phyloP scores from a whole-genome alignment of 2,797 vertebrate species.

The Danio aesculapii region DNA sequence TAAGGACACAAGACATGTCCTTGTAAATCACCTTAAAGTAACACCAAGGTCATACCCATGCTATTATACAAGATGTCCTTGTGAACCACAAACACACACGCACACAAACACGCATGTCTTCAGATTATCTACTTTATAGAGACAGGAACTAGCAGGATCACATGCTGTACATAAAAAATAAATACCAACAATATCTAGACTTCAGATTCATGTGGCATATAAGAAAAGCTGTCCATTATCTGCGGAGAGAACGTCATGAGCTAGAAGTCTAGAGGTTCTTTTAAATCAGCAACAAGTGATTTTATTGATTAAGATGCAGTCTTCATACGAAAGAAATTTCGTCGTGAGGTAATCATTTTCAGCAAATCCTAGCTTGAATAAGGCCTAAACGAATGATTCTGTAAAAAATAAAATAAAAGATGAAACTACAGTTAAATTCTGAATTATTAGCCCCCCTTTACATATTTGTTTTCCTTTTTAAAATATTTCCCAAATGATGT shows the following conservation, averaged over 20 bases:
- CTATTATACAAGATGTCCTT: too few relatives aligned
- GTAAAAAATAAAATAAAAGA: too few relatives aligned
- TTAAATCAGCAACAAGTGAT: background rate
- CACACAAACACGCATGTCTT: background rate
- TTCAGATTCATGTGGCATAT: constrained; percentile 15
- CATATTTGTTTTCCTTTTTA: too few relatives aligned
- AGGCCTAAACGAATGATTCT: background rate
- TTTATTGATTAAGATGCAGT: background rate
- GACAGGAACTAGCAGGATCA: background rate
- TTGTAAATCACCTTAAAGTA: too few relatives aligned
- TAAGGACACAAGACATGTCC: too few relatives aligned
- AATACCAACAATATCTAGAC: background rate
- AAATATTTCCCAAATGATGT: too few relatives aligned
- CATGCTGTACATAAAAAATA: background rate
- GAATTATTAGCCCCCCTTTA: too few relatives aligned
- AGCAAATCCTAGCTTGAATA: background rate
- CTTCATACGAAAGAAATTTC: background rate
- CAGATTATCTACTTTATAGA: background rate
- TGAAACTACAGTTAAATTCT: too few relatives aligned
- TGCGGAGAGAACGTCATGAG: background rate
- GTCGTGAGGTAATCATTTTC: background rate
- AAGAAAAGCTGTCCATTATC: background rate
- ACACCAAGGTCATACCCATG: too few relatives aligned
- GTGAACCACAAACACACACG: background rate
- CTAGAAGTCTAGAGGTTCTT: background rate